A percentile compares a stretch with the other conserved stretches of the same genome.
Evolutionary conservation across 2,113 vertebrate genomes (phyloP).

Genomic region (Nansenia antarctica): DNA sequence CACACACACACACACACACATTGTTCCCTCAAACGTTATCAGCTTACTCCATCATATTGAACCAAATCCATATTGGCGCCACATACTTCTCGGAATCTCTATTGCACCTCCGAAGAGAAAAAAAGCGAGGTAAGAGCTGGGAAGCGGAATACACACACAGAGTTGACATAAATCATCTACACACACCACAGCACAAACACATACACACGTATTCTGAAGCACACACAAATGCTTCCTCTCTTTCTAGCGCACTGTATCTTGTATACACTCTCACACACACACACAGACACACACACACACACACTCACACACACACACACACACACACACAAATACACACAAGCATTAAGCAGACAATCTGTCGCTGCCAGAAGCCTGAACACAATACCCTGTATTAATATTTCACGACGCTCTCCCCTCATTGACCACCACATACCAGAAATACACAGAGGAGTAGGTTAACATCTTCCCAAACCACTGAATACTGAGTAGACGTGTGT

Average conservation of each 20-base stretch:
- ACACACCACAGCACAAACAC: constrained; percentile 8
- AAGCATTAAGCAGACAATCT: constrained; percentile 71
- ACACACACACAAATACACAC: constrained; percentile 4
- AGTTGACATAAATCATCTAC: too few species aligned
- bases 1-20: neutral
- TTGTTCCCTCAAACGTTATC: constrained; percentile 82
- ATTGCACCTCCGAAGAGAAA: constrained; percentile 75
- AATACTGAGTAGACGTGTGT: neutral
- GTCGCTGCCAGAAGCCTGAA: constrained; percentile 82
- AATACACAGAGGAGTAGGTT: constrained; percentile 54
- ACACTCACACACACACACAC: constrained; percentile 2
- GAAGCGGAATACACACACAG: neutral
- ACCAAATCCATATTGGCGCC: constrained; percentile 85
- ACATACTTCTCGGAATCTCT: constrained; percentile 85
- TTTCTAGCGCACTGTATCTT: too few species aligned
- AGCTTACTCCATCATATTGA: constrained; percentile 88
- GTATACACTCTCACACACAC: neutral
- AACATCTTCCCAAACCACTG: constrained; percentile 14
- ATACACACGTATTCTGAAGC: neutral
- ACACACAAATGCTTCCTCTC: constrained; percentile 11
- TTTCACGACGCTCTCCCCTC: constrained; percentile 82
- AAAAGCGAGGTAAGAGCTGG: constrained; percentile 71
- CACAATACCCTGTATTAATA: constrained; percentile 89
- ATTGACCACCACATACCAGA: constrained; percentile 76
- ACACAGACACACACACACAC: constrained; percentile 1